Base-by-base conservation (phyloP, 1,140 invertebrate genomes). In the Acyrthosiphon pisum region DNA sequence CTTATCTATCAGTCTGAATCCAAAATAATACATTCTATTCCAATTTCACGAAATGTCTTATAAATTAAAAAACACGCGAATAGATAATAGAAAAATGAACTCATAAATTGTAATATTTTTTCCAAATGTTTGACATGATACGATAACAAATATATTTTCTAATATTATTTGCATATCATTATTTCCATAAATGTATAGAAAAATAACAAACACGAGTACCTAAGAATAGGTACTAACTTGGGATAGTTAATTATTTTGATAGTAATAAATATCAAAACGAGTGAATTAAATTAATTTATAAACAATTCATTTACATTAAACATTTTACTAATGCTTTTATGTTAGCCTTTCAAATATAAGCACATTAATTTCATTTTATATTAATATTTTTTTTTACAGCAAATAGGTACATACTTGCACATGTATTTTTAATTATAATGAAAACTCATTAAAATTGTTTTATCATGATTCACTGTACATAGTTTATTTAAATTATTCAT, bases 391-490 rank as follows among this genome's bases (percentile, higher is more conserved):
- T 53, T 53, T 53, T 4, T 53, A 4, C 22, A 53, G 23, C 50
- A 22, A 53, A 53, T 50, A 44, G 7, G 7, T 86, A 48, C 44
- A 48, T 41, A 41, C 3, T 87, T 26, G 30, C 30, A n/a, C 48
- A n/a, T 48, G 30, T 48, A 35, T 53, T 46, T 87, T 87, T 46
- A 87, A 87, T 87, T 87, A 48, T n/a, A 87, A 48, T 87, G 9
- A 35, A 87, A 87, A 48, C 14, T 48, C 86, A n/a, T 87, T 87
- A n/a, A 48, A 87, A 48, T 68, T 48, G 4, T 87, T 48, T 87
- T 48, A 87, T 48, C 26, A 11, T 20, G 9, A 48, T 84, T 41
- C 37, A 44, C 37, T 41, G 2, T 48, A 48, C 44, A 87, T 30
- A n/a, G 22, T 48, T 48, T 87, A 87, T 48, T 87, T n/a, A 6